Conservation (phyloP, 2,888 invertebrate species). For the Apocheima hispidaria region DNA sequence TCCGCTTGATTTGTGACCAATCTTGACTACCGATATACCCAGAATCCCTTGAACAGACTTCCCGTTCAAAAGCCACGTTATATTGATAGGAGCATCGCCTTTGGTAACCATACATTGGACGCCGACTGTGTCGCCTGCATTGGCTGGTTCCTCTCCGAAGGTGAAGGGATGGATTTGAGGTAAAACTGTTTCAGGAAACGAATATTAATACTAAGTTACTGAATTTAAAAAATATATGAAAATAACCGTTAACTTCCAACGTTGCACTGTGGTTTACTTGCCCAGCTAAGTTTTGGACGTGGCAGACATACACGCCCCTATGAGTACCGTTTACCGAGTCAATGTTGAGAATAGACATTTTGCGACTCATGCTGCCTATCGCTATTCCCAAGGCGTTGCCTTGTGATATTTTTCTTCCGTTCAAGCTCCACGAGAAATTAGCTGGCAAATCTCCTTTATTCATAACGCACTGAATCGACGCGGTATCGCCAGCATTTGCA, state of each 20-base stretch:
- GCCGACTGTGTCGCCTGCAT: slow-evolving; percentile 91
- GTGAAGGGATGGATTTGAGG: slow-evolving; percentile 90
- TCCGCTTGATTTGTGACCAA: slow-evolving; percentile 88
- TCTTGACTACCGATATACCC: slow-evolving; percentile 86
- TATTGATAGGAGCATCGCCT: slow-evolving; percentile 92
- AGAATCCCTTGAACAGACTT: slow-evolving; percentile 82
- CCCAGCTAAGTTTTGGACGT: slow-evolving; percentile 89
- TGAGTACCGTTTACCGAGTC: slow-evolving; percentile 89
- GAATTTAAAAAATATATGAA: slow-evolving; percentile 49
- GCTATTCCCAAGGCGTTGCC: slow-evolving; percentile 86
- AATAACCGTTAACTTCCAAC: slow-evolving; percentile 90
- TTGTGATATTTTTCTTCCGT: slow-evolving; percentile 82
- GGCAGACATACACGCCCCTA: slow-evolving; percentile 91
- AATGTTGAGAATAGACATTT: slow-evolving; percentile 89
- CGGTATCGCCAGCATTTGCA: slow-evolving; percentile 91
- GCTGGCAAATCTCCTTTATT: slow-evolving; percentile 93
- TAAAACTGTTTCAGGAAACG: slow-evolving; percentile 37
- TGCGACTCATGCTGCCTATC: slow-evolving; percentile 87
- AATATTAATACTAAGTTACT: slow-evolving; percentile 36
- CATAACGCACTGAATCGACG: slow-evolving; percentile 90
- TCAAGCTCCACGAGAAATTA: slow-evolving; percentile 89
- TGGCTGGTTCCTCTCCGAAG: slow-evolving; percentile 91
- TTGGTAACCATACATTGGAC: slow-evolving; percentile 91
- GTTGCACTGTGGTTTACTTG: slow-evolving; percentile 88
- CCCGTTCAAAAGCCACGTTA: slow-evolving; percentile 91